phyloP scores from a whole-genome alignment of 1,140 invertebrate genomes.

The Monomorium pharaonis region DNA sequence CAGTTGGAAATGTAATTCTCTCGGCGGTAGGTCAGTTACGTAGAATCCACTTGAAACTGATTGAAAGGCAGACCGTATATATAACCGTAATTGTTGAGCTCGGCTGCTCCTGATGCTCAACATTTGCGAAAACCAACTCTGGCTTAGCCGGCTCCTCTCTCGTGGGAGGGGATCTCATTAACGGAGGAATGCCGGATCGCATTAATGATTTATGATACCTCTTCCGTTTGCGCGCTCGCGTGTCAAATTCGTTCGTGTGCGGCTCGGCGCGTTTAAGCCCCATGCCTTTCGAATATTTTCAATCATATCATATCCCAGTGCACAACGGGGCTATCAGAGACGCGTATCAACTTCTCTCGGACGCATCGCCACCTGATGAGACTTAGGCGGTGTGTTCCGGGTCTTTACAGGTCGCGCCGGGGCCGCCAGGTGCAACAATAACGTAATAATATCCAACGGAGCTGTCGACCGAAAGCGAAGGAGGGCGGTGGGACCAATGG shows the following conservation, averaged over 20 bases:
- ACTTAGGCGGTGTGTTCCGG: constrained; percentile 16
- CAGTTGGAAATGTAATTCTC: background rate
- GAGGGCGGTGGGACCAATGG: constrained; percentile 13
- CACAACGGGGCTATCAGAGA: constrained; percentile 46
- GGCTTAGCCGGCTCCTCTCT: background rate
- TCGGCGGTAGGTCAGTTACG: background rate
- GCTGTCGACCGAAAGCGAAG: background rate
- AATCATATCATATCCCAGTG: constrained; percentile 18
- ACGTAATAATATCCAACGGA: constrained; percentile 21
- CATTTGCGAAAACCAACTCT: constrained; percentile 5
- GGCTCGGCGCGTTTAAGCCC: background rate
- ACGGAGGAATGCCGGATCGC: constrained; percentile 27
- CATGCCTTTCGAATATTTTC: constrained; percentile 32
- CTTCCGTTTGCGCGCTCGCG: constrained; percentile 36
- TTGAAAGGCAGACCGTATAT: background rate
- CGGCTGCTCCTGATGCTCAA: background rate
- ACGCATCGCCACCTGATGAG: background rate
- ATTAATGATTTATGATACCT: constrained; percentile 48
- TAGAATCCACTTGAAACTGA: background rate
- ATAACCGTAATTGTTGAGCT: background rate
- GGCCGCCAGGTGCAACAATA: background rate
- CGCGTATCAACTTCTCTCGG: background rate
- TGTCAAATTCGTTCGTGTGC: constrained; percentile 35
- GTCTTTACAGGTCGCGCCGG: background rate
- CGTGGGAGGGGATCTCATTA: constrained; percentile 23